Base-by-base conservation (phyloP, 2,888 invertebrate species). In the Norana najaformis region DNA sequence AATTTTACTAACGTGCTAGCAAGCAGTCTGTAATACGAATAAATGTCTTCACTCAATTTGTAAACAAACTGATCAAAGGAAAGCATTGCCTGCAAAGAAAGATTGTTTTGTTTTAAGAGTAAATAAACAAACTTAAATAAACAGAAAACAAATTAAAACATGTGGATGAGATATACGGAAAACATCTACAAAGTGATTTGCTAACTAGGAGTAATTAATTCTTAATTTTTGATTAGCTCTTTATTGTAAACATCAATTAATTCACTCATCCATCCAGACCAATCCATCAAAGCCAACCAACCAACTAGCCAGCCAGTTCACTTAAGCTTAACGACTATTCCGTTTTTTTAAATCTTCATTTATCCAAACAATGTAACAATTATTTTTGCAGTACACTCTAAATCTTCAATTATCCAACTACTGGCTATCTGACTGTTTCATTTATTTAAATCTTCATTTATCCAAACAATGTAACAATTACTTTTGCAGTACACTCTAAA, bases 51-150 rank as follows among this genome's bases (percentile, higher is more conserved):
- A 92, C 98, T 98, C 90, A 99, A 95, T 95, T 99, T 98, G 95
- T 98, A 99, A 34, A 99, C 98, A 95, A 99, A 98, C 96, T 99
- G 99, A 95, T 99, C 99, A 95, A 99, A 99, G 95, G 99, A 99
- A 89, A 99, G 95, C 95, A 99, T 99, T 0, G 99, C 98, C 94
- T 93, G 89, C 14, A 90, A 91, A 38, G 0, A 11, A 69, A 0
- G n/a, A 69, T n/a, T n/a, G 69, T 69, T n/a, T 69, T 69, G n/a
- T n/a, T 69, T 30, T 69, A n/a, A n/a, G 13, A 8, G 11, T n/a
- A 69, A 69, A 69, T 1, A n/a, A n/a, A 69, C 30, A 69, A 8
- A 69, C 11, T n/a, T 69, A 69, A n/a, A 11, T 69, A 16, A 30
- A 69, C 30, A 8, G 69, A 41, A 69, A 30, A 69, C 47, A 69